phyloP scores from a whole-genome alignment of 1,140 invertebrate genomes.

The Drosophila ambigua region DNA sequence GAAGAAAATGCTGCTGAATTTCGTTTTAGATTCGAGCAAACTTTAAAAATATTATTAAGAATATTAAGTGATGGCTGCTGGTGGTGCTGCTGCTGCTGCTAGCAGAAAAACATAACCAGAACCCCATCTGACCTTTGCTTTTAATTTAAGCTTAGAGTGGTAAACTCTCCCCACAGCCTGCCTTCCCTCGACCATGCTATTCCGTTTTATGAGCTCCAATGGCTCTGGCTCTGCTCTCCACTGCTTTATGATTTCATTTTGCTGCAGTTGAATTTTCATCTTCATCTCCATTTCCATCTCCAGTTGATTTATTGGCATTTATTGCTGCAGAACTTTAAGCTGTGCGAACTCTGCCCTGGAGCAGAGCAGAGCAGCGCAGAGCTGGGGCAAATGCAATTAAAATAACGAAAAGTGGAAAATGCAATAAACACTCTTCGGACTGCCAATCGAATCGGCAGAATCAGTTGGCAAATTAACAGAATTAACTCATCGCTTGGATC shows the following conservation, averaged over 20 bases:
- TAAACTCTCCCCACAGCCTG: too few relatives aligned
- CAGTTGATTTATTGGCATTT: constrained; percentile 42
- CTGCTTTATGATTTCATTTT: constrained; percentile 13
- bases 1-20: constrained; percentile 15
- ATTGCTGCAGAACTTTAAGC: constrained; percentile 24
- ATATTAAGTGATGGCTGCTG: constrained; percentile 21
- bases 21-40: constrained; percentile 40
- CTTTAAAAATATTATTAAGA: constrained; percentile 12
- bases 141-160: too few relatives aligned
- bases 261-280: neutral
- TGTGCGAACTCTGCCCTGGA: constrained; percentile 1
- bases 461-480: constrained; percentile 54
- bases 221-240: neutral
- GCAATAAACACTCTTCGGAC: constrained; percentile 66
- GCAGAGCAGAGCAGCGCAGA: neutral
- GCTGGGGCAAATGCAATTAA: constrained; percentile 60
- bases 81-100: neutral
- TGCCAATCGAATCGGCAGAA: constrained; percentile 46
- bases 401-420: constrained; percentile 56
- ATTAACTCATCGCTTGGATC: constrained; percentile 34
- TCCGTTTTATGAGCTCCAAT: too few relatives aligned
- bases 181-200: too few relatives aligned
- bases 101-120: too few relatives aligned
- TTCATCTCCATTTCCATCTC: constrained; percentile 24
- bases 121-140: too few relatives aligned